Conservation (phyloP, 2,797 vertebrate species). For the Phrynocephalus guinanensis region DNA sequence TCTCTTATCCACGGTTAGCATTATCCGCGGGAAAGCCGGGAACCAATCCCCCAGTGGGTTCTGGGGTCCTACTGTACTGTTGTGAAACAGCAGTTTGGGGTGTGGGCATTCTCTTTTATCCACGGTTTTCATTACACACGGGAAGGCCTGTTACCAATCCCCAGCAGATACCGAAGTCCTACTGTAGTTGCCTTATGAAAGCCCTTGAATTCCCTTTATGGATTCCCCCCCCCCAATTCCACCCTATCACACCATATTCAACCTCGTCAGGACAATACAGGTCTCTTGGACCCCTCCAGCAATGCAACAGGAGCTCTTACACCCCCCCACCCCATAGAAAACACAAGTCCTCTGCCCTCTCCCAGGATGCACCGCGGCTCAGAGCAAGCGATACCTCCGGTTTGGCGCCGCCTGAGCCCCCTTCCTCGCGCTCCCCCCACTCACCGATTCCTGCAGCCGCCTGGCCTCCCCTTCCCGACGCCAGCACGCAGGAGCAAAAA, state of each 20-base stretch:
- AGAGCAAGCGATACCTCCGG: neutral
- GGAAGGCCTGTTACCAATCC: too few species aligned
- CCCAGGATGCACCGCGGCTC: neutral
- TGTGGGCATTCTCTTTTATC: too few species aligned
- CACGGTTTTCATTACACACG: too few species aligned
- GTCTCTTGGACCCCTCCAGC: neutral
- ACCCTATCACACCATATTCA: neutral
- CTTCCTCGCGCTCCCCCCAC: neutral
- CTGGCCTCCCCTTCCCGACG: neutral
- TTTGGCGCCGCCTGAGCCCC: too few species aligned
- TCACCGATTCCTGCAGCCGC: neutral
- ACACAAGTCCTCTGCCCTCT: neutral
- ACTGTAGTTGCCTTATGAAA: too few species aligned
- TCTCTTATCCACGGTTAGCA: too few species aligned
- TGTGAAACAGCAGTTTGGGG: too few species aligned
- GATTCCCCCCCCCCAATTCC: neutral
- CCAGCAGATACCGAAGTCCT: too few species aligned
- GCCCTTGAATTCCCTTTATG: too few species aligned
- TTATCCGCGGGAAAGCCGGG: too few species aligned
- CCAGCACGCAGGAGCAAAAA: neutral
- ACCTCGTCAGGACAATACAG: neutral
- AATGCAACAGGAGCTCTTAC: neutral
- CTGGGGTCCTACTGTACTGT: too few species aligned
- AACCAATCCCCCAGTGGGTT: too few species aligned
- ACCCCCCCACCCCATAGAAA: neutral